These are phyloP conservation scores for Gryllus bimaculatus DNA, from an alignment of 1,140 invertebrate species.

Conservation along the genomic window DNA sequence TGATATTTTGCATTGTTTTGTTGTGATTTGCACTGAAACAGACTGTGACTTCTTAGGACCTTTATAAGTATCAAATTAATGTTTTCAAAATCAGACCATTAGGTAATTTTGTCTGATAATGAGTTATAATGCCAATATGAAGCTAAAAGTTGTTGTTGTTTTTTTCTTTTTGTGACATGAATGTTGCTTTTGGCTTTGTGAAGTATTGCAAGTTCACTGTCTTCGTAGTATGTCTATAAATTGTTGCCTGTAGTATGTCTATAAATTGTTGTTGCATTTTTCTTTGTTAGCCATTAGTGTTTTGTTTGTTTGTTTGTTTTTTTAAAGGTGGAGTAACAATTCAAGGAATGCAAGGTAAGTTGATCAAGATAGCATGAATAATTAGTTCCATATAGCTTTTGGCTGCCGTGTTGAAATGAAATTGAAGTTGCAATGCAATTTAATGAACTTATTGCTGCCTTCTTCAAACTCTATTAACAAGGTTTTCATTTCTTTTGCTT, in stretches of 20 bases:
- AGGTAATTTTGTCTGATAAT: too few relatives aligned
- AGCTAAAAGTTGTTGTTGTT: too few relatives aligned
- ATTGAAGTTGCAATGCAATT: conserved; percentile 20
- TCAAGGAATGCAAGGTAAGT: conserved; percentile 45
- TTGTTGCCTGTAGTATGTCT: not conserved
- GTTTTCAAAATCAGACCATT: too few relatives aligned
- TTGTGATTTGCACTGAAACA: too few relatives aligned
- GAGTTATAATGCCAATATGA: too few relatives aligned
- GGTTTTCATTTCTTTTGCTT: too few relatives aligned
- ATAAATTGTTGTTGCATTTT: not conserved
- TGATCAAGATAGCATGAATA: conserved; percentile 10
- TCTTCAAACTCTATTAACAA: conserved; percentile 21
- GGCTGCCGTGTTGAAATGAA: conserved; percentile 16
- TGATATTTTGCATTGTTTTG: too few relatives aligned
- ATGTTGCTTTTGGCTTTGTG: too few relatives aligned
- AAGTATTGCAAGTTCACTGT: too few relatives aligned
- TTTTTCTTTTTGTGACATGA: too few relatives aligned
- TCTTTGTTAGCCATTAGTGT: not conserved
- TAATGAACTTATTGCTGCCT: not conserved
- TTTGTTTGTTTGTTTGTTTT: conserved; percentile 14
- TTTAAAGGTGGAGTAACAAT: conserved; percentile 45
- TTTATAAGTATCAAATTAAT: too few relatives aligned
- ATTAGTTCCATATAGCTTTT: not conserved
- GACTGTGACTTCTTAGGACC: too few relatives aligned
- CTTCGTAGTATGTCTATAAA: not conserved